A percentile compares a stretch with the other conserved stretches of the same genome.
These are phyloP conservation scores for Coranthus polyacanthus DNA, from an alignment of 2,797 vertebrate genomes.

Conservation along the genomic window DNA sequence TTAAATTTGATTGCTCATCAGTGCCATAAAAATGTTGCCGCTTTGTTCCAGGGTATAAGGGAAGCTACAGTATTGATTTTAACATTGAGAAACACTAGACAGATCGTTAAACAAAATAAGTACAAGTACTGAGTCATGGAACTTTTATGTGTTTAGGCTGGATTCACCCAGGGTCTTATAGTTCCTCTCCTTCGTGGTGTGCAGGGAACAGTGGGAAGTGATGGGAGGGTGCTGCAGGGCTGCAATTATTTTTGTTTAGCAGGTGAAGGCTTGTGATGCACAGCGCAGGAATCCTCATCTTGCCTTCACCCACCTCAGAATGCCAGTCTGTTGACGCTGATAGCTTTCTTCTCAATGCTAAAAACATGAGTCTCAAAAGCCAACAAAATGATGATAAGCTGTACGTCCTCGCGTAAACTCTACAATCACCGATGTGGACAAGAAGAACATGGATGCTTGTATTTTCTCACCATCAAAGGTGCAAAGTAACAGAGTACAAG, in stretches of 20 bases:
- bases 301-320: constrained; percentile 27
- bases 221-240: background rate
- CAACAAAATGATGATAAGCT: too few species aligned
- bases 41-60: background rate
- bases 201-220: background rate
- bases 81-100: constrained; percentile 8
- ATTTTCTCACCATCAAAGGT: too few species aligned
- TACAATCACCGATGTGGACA: too few species aligned
- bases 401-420: too few species aligned
- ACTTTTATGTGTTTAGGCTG: constrained; percentile 12
- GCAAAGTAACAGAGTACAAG: too few species aligned
- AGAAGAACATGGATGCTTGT: too few species aligned
- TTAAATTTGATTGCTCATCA: background rate
- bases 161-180: constrained; percentile 10
- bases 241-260: constrained; percentile 23
- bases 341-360: background rate
- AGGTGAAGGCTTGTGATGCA: constrained; percentile 20
- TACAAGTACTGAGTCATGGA: constrained; percentile 6
- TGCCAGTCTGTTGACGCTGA: constrained; percentile 10
- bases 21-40: background rate
- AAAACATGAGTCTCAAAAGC: too few species aligned
- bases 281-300: constrained; percentile 1
- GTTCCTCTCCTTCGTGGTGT: constrained; percentile 8
- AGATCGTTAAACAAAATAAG: constrained; percentile 13
- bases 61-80: constrained; percentile 2